phyloP scores from a whole-genome alignment of 2,797 vertebrate genomes.

The Syncerus caffer region DNA sequence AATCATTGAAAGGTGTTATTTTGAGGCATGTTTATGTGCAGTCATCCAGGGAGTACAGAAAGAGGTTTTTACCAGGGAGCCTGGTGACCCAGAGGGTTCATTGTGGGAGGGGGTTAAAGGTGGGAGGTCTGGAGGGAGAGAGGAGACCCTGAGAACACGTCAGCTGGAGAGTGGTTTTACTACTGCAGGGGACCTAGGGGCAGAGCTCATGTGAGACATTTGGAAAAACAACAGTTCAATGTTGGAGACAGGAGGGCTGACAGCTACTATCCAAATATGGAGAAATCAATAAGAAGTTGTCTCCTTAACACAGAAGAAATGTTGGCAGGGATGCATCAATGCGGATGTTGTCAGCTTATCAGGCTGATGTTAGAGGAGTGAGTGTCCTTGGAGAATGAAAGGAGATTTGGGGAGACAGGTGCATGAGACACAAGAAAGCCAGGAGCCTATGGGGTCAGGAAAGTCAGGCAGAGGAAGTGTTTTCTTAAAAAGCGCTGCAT shows the following conservation, averaged over 20 bases:
- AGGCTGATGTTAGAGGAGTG: neutral
- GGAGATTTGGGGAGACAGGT: neutral
- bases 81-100: neutral
- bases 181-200: no score
- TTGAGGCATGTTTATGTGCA: neutral
- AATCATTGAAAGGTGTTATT: neutral
- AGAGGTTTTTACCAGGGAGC: neutral
- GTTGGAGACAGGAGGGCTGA: neutral
- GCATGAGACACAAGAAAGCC: neutral
- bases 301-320: neutral
- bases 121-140: no score
- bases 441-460: neutral
- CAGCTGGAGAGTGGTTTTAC: neutral
- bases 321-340: rapidly evolving
- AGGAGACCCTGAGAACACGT: neutral
- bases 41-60: neutral
- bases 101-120: neutral
- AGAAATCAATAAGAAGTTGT: no score
- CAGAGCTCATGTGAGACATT: neutral
- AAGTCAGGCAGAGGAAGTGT: rapidly evolving
- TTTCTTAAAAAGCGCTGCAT: neutral
- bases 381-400: neutral
- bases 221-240: neutral
- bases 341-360: neutral
- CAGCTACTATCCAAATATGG: neutral